A percentile compares a stretch with the other conserved stretches of the same genome.
Conservation (phyloP, 2,113 vertebrate species). For the Piaya cayana region DNA sequence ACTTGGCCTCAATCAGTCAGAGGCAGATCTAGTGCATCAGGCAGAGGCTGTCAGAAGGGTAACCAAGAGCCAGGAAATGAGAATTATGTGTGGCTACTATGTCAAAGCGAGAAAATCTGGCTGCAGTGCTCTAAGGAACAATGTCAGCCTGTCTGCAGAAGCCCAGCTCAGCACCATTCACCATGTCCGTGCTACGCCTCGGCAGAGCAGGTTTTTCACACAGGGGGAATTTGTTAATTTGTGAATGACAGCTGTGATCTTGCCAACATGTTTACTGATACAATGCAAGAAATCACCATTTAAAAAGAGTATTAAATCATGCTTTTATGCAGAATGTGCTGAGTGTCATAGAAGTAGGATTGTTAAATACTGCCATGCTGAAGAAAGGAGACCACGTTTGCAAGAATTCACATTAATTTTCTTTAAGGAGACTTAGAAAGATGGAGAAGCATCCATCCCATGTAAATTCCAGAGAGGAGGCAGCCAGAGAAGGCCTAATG, state of each 20-base stretch:
- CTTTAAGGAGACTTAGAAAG: background rate
- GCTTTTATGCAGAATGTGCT: background rate
- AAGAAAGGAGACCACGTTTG: background rate
- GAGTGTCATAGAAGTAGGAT: background rate
- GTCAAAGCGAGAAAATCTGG: constrained; percentile 5
- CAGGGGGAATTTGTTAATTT: background rate
- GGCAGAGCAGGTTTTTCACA: background rate
- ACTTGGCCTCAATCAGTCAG: constrained; percentile 44
- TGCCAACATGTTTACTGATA: background rate
- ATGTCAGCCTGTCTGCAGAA: background rate
- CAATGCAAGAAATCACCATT: background rate
- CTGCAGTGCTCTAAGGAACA: background rate
- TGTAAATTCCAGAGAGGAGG: background rate
- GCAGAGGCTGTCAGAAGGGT: constrained; percentile 32
- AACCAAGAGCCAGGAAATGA: background rate
- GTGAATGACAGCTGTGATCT: background rate
- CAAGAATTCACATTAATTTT: background rate
- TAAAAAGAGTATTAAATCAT: background rate
- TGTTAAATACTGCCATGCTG: background rate
- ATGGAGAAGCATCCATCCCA: background rate
- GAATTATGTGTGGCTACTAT: background rate
- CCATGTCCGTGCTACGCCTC: background rate
- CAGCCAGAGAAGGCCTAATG: background rate
- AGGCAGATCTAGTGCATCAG: background rate
- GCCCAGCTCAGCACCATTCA: background rate